Evolutionary conservation across 2,888 invertebrate species (phyloP).

Genomic region (Meiosimyza decipiens): DNA sequence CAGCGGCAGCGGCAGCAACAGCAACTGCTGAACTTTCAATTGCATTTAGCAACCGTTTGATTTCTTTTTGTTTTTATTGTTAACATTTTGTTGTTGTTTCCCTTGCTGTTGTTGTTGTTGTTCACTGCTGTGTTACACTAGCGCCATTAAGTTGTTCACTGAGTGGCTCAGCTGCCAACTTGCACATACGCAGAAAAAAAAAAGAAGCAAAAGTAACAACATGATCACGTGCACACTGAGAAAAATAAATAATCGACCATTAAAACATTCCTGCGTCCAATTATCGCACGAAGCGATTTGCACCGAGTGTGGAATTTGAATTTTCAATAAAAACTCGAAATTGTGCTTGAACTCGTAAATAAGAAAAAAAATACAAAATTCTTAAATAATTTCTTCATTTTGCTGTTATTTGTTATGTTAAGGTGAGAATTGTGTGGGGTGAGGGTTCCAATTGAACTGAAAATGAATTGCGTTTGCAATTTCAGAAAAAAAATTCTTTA

Average conservation of each 20-base stretch:
- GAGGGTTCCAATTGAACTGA: no score
- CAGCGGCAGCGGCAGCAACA: no score
- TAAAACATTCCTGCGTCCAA: slow-evolving; percentile 51
- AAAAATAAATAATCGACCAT: slow-evolving; percentile 38
- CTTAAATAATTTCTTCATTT: slow-evolving; percentile 48
- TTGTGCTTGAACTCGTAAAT: slow-evolving; percentile 28
- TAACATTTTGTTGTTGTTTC: neutral
- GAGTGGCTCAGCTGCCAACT: slow-evolving; percentile 11
- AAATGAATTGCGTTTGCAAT: no score
- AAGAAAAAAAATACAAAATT: slow-evolving; percentile 35
- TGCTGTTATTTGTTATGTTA: no score
- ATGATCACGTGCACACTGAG: neutral
- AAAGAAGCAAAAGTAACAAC: neutral
- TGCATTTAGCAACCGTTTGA: slow-evolving; percentile 13
- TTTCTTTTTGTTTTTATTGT: slow-evolving; percentile 6
- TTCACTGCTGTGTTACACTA: slow-evolving; percentile 2
- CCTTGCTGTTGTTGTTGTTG: neutral
- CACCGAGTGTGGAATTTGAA: slow-evolving; percentile 38
- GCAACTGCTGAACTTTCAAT: slow-evolving; percentile 4
- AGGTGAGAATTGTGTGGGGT: no score
- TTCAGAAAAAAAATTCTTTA: no score
- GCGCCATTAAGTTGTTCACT: slow-evolving; percentile 35
- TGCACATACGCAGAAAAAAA: neutral
- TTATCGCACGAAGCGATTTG: slow-evolving; percentile 50
- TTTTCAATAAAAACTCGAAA: slow-evolving; percentile 38